Evolutionary conservation across 2,113 vertebrate species (phyloP).

Genomic region (Polypterus senegalus): DNA sequence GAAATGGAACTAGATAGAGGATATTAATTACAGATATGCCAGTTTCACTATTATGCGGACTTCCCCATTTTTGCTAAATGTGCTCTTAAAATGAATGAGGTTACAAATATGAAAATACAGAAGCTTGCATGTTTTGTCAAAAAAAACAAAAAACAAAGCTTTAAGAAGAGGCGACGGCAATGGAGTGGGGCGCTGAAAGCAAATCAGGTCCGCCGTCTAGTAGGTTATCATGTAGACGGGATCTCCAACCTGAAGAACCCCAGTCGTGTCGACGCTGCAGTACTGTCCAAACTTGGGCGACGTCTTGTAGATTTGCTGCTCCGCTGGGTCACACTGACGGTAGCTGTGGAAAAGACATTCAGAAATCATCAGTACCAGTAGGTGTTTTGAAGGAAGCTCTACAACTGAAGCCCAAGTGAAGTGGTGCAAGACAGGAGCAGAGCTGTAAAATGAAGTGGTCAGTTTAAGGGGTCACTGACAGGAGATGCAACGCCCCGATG

Average conservation of each 20-base stretch:
- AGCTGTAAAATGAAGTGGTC: too few species aligned
- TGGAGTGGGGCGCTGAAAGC: not conserved
- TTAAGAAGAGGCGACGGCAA: not conserved
- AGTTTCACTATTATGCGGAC: not conserved
- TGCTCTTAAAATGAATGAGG: not conserved
- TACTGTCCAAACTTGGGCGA: conserved; percentile 70
- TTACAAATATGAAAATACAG: not conserved
- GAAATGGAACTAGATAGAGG: not conserved
- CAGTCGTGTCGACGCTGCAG: conserved; percentile 56
- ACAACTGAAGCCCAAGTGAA: too few species aligned
- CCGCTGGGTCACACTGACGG: conserved; percentile 56
- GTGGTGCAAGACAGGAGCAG: too few species aligned
- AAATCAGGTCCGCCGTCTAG: conserved; percentile 12
- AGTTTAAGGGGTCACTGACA: too few species aligned
- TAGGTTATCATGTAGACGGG: conserved; percentile 59
- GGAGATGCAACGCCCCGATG: too few species aligned
- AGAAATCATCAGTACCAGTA: too few species aligned
- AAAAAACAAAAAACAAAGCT: not conserved
- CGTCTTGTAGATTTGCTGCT: conserved; percentile 54
- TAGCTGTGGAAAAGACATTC: conserved; percentile 45
- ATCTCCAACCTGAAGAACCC: conserved; percentile 64
- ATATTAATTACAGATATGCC: not conserved
- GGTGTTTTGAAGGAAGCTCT: too few species aligned
- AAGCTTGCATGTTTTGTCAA: not conserved
- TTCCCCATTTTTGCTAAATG: not conserved